Evolutionary conservation across 2,113 vertebrate genomes (phyloP), one percentile per base, ranked within the genome.

Genomic region (Crotalus tigris): DNA sequence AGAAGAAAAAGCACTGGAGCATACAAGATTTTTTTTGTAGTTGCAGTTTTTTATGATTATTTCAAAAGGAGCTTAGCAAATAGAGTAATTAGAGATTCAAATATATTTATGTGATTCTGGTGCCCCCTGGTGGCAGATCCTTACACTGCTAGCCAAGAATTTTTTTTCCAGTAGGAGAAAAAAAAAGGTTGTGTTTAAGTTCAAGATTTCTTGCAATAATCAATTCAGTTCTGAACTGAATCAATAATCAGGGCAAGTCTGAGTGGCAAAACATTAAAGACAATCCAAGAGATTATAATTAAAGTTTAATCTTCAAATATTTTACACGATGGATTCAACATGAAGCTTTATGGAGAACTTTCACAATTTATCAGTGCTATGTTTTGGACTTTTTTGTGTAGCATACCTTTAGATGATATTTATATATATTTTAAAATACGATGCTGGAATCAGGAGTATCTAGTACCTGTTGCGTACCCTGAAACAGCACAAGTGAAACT

Each of bases 71-170:
- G 33, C 26, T 33, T 12, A 92, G 7, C 0, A 1, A 0, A 1
- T 0, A 17, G 5, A 4, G 87, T 87, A 90, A 91, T 69, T 17
- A 96, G 88, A 92, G 5, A 55, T 0, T 53, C 24, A 49, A 1
- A 1, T 1, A 1, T 8, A 96, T 97, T 95, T 15, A 94, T 96
- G 95, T 93, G 94, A 90, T 61, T 92, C 94, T 97, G 95, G 94
- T 91, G 88, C 95, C 96, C 96, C 95, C 96, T 51, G 2, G 94
- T 96, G 97, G 96, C 75, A 91, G n/a, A 95, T 85, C 89, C 9
- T 87, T 92, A 96, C 26, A 95, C 64, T 90, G 3, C 93, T 15
- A 46, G 8, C 91, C 87, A 89, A 44, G 51, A 29, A 6, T 33
- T 75, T 69, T 55, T 75, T 75, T 75, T 75, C 64, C n/a, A 53